A percentile compares a stretch with the other conserved stretches of the same genome.
Conservation (phyloP, 2,113 vertebrate species). For the Oriolus oriolus region DNA sequence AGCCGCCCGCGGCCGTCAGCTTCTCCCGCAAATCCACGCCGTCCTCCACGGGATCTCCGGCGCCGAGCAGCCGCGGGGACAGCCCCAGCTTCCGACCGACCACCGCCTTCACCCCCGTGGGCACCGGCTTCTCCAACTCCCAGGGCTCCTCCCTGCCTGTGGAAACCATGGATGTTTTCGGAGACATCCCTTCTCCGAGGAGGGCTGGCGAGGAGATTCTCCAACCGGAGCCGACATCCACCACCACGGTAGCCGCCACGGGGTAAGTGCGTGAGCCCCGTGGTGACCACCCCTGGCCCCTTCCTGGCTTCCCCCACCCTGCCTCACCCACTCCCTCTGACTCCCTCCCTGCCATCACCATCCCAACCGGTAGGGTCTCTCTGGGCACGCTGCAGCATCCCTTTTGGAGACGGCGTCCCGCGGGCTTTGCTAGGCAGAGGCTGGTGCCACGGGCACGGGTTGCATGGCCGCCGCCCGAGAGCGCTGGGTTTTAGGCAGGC, state of each 20-base stretch:
- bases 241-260: conserved; percentile 86
- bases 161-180: conserved; percentile 90
- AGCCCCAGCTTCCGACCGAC: conserved; percentile 81
- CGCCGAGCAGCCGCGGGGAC: conserved; percentile 83
- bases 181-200: conserved; percentile 89
- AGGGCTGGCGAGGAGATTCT: conserved; percentile 92
- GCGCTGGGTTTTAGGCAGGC: not conserved
- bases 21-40: conserved; percentile 94
- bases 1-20: conserved; percentile 86
- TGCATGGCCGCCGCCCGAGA: conserved; percentile 1
- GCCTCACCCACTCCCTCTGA: conserved; percentile 35
- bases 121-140: conserved; percentile 85
- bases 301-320: conserved; percentile 24
- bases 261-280: conserved; percentile 83
- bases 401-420: conserved; percentile 54
- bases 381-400: conserved; percentile 61
- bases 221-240: conserved; percentile 88
- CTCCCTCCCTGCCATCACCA: conserved; percentile 57
- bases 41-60: conserved; percentile 84
- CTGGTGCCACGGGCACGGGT: not conserved
- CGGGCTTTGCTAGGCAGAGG: conserved; percentile 47
- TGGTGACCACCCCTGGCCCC: not conserved
- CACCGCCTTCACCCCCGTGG: conserved; percentile 87
- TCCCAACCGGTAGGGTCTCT: conserved; percentile 57
- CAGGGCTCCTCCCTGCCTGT: conserved; percentile 83